Evolutionary conservation across 2,797 vertebrate genomes (phyloP).

Genomic region (Gymnothorax javanicus): DNA sequence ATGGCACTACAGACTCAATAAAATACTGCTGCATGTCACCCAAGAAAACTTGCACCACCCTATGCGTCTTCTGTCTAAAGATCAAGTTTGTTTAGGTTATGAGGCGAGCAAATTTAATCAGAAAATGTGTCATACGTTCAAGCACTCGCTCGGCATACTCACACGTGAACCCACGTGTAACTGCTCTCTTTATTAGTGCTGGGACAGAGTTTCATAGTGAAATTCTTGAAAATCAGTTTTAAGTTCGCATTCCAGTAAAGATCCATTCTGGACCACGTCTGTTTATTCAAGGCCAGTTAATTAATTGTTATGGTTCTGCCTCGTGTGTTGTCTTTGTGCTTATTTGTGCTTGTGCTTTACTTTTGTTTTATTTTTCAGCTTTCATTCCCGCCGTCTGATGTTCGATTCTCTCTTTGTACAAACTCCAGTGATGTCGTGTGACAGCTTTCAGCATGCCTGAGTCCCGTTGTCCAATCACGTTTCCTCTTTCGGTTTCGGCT

Average conservation of each 20-base stretch:
- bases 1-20: neutral
- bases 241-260: neutral
- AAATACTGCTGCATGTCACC: neutral
- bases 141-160: neutral
- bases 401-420: no score
- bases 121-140: neutral
- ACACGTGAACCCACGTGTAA: neutral
- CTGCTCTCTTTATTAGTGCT: neutral
- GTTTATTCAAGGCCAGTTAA: slow-evolving; percentile 4
- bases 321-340: no score
- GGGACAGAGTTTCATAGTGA: neutral
- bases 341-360: no score
- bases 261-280: neutral
- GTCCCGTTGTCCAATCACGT: no score
- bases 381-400: no score
- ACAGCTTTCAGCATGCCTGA: no score
- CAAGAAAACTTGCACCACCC: neutral
- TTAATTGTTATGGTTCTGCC: no score
- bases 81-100: neutral
- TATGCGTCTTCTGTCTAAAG: neutral
- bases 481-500: no score
- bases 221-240: neutral
- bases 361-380: no score
- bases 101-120: neutral
- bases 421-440: no score